Percentiles rank a stretch among this genome's conserved stretches.
These are phyloP conservation scores for Linnaemya vulpina DNA, from an alignment of 2,888 invertebrate genomes.

Conservation along the genomic window DNA sequence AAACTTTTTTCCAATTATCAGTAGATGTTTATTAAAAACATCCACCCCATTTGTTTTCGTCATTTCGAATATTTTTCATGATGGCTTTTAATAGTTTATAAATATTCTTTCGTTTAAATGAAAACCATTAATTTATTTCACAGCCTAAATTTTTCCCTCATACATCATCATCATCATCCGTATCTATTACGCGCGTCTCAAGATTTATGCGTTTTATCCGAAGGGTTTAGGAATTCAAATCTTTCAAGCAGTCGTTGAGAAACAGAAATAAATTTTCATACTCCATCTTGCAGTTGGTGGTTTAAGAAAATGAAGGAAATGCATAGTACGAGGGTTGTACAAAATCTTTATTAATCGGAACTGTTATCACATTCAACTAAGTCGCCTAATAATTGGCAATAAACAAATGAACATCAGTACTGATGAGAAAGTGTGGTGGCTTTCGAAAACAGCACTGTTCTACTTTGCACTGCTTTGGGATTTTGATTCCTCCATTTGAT, in stretches of 20 bases:
- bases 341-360: no score
- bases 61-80: neutral
- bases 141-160: conserved; percentile 5
- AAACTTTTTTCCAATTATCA: neutral
- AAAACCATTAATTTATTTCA: conserved; percentile 4
- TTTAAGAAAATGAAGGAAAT: conserved; percentile 6
- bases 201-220: neutral
- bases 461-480: no score
- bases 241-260: neutral
- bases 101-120: neutral
- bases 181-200: conserved; percentile 17
- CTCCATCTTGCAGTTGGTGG: conserved; percentile 6
- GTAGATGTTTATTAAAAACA: no score
- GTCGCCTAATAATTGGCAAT: no score
- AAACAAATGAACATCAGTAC: no score
- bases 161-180: conserved; percentile 4
- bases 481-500: no score
- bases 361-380: no score
- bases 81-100: neutral
- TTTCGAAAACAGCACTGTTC: no score
- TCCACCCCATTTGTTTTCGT: neutral
- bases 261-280: conserved; percentile 34
- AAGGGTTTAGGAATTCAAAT: neutral
- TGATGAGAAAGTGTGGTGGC: no score
- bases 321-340: neutral